phyloP scores from a whole-genome alignment of 2,113 vertebrate genomes.

The Otocyon megalotis region DNA sequence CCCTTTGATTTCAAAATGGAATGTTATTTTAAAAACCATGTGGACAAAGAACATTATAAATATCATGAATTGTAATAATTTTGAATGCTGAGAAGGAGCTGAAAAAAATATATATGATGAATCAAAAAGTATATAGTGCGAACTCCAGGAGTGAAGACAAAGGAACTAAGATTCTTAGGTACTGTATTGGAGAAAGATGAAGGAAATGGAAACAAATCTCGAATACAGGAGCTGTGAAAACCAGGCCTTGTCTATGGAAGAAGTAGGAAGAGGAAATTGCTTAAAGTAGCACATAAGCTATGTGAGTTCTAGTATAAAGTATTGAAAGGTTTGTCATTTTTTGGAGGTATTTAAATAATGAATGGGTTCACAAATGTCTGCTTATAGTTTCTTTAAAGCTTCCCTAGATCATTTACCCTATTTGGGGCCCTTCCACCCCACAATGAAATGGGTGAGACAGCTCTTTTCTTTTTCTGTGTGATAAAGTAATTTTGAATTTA shows the following conservation, averaged over 20 bases:
- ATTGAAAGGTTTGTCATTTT: background rate
- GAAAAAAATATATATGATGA: background rate
- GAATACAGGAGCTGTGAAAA: background rate
- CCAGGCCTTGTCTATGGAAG: background rate
- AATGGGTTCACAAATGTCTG: background rate
- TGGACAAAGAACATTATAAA: background rate
- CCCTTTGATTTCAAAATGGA: background rate
- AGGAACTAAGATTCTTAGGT: background rate
- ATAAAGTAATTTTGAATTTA: background rate
- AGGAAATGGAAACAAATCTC: background rate
- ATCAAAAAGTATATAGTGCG: background rate
- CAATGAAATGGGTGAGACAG: background rate
- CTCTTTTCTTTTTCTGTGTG: background rate
- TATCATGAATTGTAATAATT: background rate
- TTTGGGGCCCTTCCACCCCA: background rate
- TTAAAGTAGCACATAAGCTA: background rate
- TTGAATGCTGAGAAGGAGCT: background rate
- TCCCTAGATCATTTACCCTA: background rate
- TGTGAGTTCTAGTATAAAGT: background rate
- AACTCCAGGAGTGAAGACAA: background rate
- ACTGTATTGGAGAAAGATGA: background rate
- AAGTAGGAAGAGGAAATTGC: background rate
- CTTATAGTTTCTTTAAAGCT: background rate
- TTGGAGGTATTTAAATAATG: background rate
- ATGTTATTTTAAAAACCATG: background rate